phyloP scores from a whole-genome alignment of 2,888 invertebrate genomes.

The Dynastes tityus region DNA sequence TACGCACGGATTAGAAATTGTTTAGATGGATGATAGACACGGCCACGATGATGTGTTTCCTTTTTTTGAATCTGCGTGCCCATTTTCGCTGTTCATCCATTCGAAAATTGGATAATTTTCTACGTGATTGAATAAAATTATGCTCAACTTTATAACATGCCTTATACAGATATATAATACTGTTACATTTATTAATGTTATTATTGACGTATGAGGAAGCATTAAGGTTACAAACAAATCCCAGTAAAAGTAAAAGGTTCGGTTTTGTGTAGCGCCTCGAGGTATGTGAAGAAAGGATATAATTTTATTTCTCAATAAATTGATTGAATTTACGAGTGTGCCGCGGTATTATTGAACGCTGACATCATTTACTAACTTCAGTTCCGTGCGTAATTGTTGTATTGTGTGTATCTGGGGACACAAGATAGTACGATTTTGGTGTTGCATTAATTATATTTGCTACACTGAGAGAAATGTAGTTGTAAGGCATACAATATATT shows the following conservation, averaged over 20 bases:
- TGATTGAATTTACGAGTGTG: slow-evolving; percentile 5
- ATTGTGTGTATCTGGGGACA: background rate
- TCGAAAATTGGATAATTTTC: slow-evolving; percentile 42
- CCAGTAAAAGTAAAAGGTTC: slow-evolving; percentile 36
- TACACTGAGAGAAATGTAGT: no score
- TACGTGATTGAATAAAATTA: slow-evolving; percentile 33
- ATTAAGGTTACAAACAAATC: slow-evolving; percentile 38
- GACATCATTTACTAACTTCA: background rate
- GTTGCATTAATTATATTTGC: no score
- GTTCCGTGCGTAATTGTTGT: background rate
- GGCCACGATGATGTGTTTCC: background rate
- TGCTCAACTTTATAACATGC: slow-evolving; percentile 4
- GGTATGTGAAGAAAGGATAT: slow-evolving; percentile 26
- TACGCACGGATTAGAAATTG: slow-evolving; percentile 1
- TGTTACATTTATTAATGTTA: slow-evolving; percentile 40
- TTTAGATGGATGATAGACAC: background rate
- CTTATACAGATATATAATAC: slow-evolving; percentile 29
- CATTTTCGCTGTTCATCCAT: slow-evolving; percentile 8
- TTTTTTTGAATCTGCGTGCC: background rate
- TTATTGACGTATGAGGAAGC: slow-evolving; percentile 41
- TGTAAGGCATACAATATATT: no score
- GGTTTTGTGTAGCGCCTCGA: slow-evolving; percentile 7
- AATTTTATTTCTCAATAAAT: slow-evolving; percentile 19
- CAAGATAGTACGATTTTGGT: no score
- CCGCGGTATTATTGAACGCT: background rate